Percentiles rank a stretch among this genome's conserved stretches.
These are phyloP conservation scores for Alaudala cheleensis DNA, from an alignment of 2,113 vertebrate species.

Conservation along the genomic window DNA sequence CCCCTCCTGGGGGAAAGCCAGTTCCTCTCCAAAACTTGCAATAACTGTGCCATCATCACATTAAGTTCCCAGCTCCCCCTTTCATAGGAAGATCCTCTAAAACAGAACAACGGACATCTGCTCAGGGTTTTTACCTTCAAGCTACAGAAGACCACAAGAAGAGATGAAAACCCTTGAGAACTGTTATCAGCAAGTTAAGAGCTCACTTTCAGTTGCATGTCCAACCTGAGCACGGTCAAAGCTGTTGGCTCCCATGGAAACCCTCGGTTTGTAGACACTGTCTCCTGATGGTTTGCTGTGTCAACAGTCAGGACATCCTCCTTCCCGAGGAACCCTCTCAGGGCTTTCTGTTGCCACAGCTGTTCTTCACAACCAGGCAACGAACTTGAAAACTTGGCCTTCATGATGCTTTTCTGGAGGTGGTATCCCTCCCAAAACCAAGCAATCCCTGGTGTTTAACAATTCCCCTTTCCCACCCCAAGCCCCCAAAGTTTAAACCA, in stretches of 20 bases:
- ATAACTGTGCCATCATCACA: not conserved
- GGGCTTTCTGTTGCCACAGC: not conserved
- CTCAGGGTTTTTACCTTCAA: not conserved
- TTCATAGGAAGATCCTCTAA: not conserved
- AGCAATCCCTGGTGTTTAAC: not conserved
- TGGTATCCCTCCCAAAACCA: not conserved
- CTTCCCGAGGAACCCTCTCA: not conserved
- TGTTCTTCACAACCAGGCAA: not conserved
- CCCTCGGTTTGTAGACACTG: not conserved
- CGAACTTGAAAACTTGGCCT: rapidly evolving
- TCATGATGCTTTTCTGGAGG: not conserved
- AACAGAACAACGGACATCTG: not conserved
- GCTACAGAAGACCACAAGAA: not conserved
- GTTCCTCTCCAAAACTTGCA: not conserved
- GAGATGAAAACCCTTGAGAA: not conserved
- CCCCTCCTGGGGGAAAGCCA: not conserved
- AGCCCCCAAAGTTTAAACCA: not conserved
- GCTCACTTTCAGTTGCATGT: not conserved
- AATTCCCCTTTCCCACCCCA: not conserved
- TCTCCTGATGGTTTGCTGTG: rapidly evolving
- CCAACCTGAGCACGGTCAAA: not conserved
- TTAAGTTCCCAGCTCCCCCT: not conserved
- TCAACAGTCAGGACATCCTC: rapidly evolving
- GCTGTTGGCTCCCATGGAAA: not conserved
- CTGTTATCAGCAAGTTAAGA: not conserved